Percentiles rank a stretch among this genome's conserved stretches.
Conservation (phyloP, 2,113 vertebrate genomes). For the Xiphophorus hellerii region DNA sequence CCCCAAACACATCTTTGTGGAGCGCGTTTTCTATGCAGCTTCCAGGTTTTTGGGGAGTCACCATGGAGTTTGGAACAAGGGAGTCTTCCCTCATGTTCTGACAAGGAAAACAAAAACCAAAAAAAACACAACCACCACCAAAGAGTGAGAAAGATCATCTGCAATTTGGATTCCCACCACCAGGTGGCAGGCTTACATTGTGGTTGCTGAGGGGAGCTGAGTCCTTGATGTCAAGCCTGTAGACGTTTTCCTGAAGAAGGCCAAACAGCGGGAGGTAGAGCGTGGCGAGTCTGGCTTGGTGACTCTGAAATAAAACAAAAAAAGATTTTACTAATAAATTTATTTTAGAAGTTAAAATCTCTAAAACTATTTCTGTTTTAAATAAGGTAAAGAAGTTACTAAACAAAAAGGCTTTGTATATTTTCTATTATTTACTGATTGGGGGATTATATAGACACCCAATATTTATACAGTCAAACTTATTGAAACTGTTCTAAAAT, state of each 20-base stretch:
- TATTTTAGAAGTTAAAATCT: too few species aligned
- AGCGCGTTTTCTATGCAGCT: conserved; percentile 87
- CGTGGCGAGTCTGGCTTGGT: conserved; percentile 93
- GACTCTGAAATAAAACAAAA: conserved; percentile 81
- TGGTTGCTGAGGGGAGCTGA: conserved; percentile 82
- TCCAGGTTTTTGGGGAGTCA: conserved; percentile 88
- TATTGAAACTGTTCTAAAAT: too few species aligned
- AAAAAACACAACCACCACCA: not conserved
- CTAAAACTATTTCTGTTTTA: too few species aligned
- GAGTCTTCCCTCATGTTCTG: conserved; percentile 88
- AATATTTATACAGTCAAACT: too few species aligned
- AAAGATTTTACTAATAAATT: not conserved
- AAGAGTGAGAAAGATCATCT: conserved; percentile 6
- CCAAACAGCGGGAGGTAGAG: conserved; percentile 96
- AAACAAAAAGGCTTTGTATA: too few species aligned
- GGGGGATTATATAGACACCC: too few species aligned
- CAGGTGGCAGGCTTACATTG: conserved; percentile 78
- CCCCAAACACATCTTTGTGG: conserved; percentile 94
- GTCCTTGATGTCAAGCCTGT: conserved; percentile 90
- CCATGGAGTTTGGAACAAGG: conserved; percentile 75
- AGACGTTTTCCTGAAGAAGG: conserved; percentile 92
- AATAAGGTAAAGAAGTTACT: too few species aligned
- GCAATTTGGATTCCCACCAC: conserved; percentile 22
- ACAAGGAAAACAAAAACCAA: not conserved
- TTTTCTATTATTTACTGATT: too few species aligned